Evolutionary conservation across 2,797 vertebrate species (phyloP), one percentile per base, ranked within the genome.

Genomic region (Gila robusta): DNA sequence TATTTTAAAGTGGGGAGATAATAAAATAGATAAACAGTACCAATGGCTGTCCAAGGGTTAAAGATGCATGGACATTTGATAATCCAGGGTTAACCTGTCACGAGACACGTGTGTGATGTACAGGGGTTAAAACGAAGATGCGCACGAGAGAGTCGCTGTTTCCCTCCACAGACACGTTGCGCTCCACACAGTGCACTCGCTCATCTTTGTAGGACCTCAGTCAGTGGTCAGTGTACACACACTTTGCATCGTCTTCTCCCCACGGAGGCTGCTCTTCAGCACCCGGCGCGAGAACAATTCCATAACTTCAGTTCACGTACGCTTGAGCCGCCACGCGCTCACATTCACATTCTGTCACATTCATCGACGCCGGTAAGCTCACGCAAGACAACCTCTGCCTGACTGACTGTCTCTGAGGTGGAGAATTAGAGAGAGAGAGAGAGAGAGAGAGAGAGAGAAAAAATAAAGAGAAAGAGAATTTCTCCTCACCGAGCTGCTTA

Each of bases 121-220:
- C 87, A 86, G 71, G 87, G 78, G 86, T 89, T 89, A 89, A 91
- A 91, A 89, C 79, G 88, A 89, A 86, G 87, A 81, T 77, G 84
- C 82, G 86, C 85, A 54, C 71, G 72, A 83, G 86, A 84, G 88
- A 87, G 85, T 86, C 83, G 90, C 83, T 77, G 79, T 86, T 90
- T 88, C 88, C 56, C 84, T 66, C 74, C 89, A 72, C 71, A 88
- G 81, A 81, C 79, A 70, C 70, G 66, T 82, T 79, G 84, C 86
- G 74, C 81, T 70, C 80, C 84, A 66, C 81, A 81, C 79, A 78
- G 84, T 82, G 73, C 83, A 78, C 82, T 82, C 81, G 62, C 84
- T 84, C 86, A 79, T 83, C 72, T 70, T 84, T 72, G 79, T 73
- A 80, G 71, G 85, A 88, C 83, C n/a, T 11, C 39, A 72, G 66